Evolutionary conservation across 2,888 invertebrate species (phyloP).

Genomic region (Leucozona laternaria): DNA sequence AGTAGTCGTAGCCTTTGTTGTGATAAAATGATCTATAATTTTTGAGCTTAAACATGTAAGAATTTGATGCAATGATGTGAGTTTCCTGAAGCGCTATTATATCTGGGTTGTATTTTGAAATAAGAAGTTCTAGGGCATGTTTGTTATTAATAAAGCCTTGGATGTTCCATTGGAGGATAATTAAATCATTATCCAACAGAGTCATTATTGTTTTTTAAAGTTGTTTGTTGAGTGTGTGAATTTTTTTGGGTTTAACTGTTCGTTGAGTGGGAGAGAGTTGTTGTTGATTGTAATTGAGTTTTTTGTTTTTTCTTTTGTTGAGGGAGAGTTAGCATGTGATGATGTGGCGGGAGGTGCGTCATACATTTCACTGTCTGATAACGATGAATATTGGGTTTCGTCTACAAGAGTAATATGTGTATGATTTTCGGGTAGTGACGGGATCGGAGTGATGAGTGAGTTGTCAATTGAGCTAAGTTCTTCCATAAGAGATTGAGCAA

Average conservation of each 20-base stretch:
- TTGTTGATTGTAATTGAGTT: slow-evolving; percentile 7
- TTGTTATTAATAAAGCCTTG: slow-evolving; percentile 9
- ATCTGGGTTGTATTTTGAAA: slow-evolving; percentile 10
- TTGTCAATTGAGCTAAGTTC: neutral
- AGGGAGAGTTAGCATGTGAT: neutral
- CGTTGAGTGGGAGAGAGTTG: neutral
- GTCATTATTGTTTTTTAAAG: slow-evolving; percentile 24
- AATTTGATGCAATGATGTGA: neutral
- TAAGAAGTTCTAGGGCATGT: neutral
- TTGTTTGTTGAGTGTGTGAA: neutral
- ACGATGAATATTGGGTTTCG: neutral
- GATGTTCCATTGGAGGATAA: slow-evolving; percentile 26
- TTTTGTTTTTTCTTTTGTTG: neutral
- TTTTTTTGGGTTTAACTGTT: neutral
- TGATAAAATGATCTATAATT: slow-evolving; percentile 12
- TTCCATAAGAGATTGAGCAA: neutral
- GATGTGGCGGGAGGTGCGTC: neutral
- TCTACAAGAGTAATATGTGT: neutral
- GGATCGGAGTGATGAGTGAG: neutral
- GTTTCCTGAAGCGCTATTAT: neutral
- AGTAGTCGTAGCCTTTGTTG: neutral
- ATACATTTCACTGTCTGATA: neutral
- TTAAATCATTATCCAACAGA: slow-evolving; percentile 7
- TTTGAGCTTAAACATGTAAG: neutral
- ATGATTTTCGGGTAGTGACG: neutral